A percentile compares a stretch with the other conserved stretches of the same genome.
Conservation (phyloP, 2,888 invertebrate genomes). For the Formica aserva region DNA sequence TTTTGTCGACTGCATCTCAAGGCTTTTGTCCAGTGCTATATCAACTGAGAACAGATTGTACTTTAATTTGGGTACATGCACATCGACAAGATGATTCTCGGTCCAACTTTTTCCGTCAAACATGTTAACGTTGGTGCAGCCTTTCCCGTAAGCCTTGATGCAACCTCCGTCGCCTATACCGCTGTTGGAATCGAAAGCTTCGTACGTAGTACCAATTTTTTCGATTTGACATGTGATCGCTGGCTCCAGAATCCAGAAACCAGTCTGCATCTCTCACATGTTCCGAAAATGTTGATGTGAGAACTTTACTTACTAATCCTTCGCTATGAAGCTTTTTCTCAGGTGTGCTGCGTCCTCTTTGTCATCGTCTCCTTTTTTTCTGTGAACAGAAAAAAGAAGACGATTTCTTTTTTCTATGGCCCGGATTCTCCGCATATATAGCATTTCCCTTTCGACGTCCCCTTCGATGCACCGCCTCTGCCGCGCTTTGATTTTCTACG, state of each 20-base stretch:
- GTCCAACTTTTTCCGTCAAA: slow-evolving; percentile 61
- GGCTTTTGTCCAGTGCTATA: slow-evolving; percentile 56
- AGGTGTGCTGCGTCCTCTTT: neutral
- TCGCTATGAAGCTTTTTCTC: slow-evolving; percentile 47
- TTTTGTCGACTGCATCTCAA: slow-evolving; percentile 49
- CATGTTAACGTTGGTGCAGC: slow-evolving; percentile 61
- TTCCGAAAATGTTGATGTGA: slow-evolving; percentile 44
- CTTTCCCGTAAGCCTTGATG: slow-evolving; percentile 54
- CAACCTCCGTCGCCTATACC: slow-evolving; percentile 57
- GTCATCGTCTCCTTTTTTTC: neutral
- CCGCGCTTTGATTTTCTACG: too few relatives aligned
- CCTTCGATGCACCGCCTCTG: too few relatives aligned
- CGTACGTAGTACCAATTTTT: slow-evolving; percentile 55
- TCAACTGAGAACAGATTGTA: slow-evolving; percentile 42
- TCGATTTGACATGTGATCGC: slow-evolving; percentile 62
- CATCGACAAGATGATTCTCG: slow-evolving; percentile 57
- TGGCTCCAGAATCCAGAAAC: slow-evolving; percentile 65
- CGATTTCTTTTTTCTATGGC: too few relatives aligned
- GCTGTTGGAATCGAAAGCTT: neutral
- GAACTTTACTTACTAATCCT: slow-evolving; percentile 20
- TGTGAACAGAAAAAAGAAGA: too few relatives aligned
- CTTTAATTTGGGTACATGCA: slow-evolving; percentile 55
- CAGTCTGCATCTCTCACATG: neutral
- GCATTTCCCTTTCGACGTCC: too few relatives aligned
- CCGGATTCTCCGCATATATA: too few relatives aligned